Evolutionary conservation across 2,797 vertebrate species (phyloP).

Genomic region (Siniperca scherzeri): DNA sequence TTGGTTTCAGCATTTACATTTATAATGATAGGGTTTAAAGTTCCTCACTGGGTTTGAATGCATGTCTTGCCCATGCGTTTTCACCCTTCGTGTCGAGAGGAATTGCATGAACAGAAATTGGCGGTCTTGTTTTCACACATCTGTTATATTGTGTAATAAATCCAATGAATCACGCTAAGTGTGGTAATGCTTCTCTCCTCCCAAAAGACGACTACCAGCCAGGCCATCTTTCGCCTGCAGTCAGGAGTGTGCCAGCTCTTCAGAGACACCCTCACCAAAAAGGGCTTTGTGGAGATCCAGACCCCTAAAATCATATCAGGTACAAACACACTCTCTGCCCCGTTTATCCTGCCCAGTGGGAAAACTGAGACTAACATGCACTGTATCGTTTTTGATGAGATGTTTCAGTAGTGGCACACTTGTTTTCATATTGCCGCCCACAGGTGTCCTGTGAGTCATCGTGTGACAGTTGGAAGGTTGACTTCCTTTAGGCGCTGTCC

Average conservation of each 20-base stretch:
- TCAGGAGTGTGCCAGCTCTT: conserved; percentile 98
- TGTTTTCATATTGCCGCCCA: conserved; percentile 30
- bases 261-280: conserved; percentile 94
- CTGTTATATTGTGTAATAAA: conserved; percentile 58
- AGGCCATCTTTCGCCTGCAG: conserved; percentile 96
- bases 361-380: neutral
- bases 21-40: conserved; percentile 45
- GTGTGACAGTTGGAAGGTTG: conserved; percentile 44
- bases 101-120: conserved; percentile 23
- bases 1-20: conserved; percentile 51
- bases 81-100: conserved; percentile 28
- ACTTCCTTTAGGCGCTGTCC: conserved; percentile 43
- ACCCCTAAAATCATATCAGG: conserved; percentile 99
- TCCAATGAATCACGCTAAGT: conserved; percentile 30
- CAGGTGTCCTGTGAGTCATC: conserved; percentile 51
- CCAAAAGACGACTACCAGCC: conserved; percentile 96
- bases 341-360: neutral
- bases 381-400: conserved; percentile 10
- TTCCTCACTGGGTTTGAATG: conserved; percentile 20
- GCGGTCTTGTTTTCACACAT: conserved; percentile 52
- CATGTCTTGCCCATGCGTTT: conserved; percentile 13
- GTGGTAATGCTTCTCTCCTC: conserved; percentile 49
- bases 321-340: conserved; percentile 67
- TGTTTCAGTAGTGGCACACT: conserved; percentile 4
- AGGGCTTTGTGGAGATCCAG: conserved; percentile 99